Evolutionary conservation across 2,888 invertebrate species (phyloP).

Genomic region (Neoscelio sp.): DNA sequence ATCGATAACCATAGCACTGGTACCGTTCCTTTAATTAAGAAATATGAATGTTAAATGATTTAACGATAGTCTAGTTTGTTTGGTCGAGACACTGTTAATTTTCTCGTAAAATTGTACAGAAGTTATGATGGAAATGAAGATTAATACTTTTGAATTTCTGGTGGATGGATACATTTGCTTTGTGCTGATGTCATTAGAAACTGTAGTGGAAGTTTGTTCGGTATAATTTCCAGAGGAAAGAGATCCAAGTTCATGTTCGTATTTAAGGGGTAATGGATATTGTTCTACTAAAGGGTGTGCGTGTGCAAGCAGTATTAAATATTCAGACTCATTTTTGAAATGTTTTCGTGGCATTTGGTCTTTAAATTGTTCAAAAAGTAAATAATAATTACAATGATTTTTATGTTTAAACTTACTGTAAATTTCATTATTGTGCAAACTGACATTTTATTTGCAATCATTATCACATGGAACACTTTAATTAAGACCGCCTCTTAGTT

Average conservation of each 20-base stretch:
- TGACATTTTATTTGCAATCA: too few relatives aligned
- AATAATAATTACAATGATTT: too few relatives aligned
- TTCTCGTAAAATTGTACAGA: constrained; percentile 10
- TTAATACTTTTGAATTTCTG: constrained; percentile 47
- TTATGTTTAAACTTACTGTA: too few relatives aligned
- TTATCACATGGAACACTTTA: too few relatives aligned
- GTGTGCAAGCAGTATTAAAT: constrained; percentile 1
- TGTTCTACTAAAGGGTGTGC: constrained; percentile 18
- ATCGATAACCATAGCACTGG: too few relatives aligned
- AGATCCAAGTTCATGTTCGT: constrained; percentile 14
- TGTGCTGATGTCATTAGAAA: constrained; percentile 48
- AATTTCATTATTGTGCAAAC: too few relatives aligned
- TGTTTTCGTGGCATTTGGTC: constrained; percentile 2
- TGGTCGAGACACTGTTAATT: too few relatives aligned
- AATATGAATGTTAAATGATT: too few relatives aligned
- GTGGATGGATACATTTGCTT: constrained; percentile 38
- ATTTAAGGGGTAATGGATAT: constrained; percentile 41
- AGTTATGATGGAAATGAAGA: constrained; percentile 48
- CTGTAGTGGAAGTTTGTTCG: constrained; percentile 39
- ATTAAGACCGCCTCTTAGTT: too few relatives aligned
- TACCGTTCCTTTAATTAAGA: too few relatives aligned
- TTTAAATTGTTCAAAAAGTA: too few relatives aligned
- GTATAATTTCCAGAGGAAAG: constrained; percentile 53
- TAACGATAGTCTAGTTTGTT: too few relatives aligned
- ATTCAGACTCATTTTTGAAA: constrained; percentile 12